phyloP scores from a whole-genome alignment of 2,113 vertebrate genomes.

The Nesoenas mayeri region DNA sequence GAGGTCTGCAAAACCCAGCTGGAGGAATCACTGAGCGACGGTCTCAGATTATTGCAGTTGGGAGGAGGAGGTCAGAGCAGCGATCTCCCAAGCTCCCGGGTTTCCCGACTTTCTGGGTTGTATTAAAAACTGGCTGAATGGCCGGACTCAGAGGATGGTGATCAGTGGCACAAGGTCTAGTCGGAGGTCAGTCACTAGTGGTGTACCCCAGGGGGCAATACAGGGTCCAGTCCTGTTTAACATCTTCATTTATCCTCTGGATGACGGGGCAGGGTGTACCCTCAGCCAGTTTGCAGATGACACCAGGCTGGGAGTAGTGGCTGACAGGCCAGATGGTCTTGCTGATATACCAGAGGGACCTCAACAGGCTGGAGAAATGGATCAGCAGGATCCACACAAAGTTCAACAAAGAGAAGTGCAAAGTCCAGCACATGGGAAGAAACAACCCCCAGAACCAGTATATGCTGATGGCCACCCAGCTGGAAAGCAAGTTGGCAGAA shows the following conservation, averaged over 20 bases:
- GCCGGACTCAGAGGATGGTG: not conserved
- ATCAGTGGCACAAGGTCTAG: not conserved
- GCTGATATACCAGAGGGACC: not conserved
- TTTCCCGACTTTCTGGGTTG: not conserved
- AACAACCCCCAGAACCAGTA: not conserved
- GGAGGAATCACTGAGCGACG: not conserved
- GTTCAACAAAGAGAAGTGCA: not conserved
- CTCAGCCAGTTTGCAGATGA: not conserved
- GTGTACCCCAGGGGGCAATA: not conserved
- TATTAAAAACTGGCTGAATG: not conserved
- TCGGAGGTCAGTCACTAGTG: not conserved
- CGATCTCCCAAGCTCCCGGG: not conserved
- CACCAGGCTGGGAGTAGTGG: not conserved
- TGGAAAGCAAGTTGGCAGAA: not conserved
- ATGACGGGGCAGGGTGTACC: not conserved
- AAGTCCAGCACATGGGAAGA: not conserved
- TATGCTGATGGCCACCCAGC: not conserved
- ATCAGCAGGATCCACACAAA: not conserved
- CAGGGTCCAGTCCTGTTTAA: not conserved
- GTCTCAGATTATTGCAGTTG: accelerated
- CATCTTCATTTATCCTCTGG: not conserved
- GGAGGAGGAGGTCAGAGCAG: not conserved
- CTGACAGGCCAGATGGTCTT: not conserved
- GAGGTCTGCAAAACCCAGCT: not conserved
- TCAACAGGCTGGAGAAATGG: not conserved